phyloP scores from a whole-genome alignment of 2,113 vertebrate species.

The Entomyzon cyanotis region DNA sequence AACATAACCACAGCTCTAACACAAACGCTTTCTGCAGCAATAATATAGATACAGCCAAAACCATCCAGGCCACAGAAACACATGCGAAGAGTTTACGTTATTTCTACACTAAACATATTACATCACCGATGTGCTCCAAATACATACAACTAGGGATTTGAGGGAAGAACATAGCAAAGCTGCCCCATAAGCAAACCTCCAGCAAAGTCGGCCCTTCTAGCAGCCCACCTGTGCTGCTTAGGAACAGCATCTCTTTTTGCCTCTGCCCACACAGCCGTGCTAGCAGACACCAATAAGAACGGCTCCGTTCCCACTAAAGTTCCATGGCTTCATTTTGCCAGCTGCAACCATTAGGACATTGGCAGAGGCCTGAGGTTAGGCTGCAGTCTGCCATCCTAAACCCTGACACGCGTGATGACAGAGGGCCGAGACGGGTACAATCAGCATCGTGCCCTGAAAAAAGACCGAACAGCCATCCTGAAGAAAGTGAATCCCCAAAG shows the following conservation, averaged over 20 bases:
- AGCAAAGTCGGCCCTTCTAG: background rate
- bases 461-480: fast-evolving
- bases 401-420: fast-evolving
- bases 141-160: background rate
- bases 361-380: fast-evolving
- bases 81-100: background rate
- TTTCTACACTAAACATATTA: constrained; percentile 6
- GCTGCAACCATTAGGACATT: fast-evolving
- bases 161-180: background rate
- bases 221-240: background rate
- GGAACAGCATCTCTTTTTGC: background rate
- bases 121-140: background rate
- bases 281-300: background rate
- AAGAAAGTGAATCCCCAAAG: fast-evolving
- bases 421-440: fast-evolving
- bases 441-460: fast-evolving
- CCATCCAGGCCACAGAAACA: background rate
- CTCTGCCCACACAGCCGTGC: background rate
- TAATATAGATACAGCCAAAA: background rate
- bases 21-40: background rate
- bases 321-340: background rate
- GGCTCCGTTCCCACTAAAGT: background rate
- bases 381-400: fast-evolving
- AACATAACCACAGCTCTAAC: background rate
- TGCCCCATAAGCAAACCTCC: background rate